phyloP scores from a whole-genome alignment of 1,140 invertebrate species.

The Medauroidea extradentata region DNA sequence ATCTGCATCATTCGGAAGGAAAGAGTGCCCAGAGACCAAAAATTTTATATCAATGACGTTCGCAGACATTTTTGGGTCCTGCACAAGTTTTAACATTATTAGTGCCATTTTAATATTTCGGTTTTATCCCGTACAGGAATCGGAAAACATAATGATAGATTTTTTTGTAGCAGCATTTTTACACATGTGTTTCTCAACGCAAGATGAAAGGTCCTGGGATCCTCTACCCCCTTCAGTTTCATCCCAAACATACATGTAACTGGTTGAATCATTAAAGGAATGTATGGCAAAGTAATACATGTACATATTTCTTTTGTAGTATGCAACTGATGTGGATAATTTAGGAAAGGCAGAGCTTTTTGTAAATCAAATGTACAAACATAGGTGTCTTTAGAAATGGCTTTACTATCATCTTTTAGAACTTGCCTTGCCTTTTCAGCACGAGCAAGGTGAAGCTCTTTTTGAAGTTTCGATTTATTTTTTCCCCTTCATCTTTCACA shows the following conservation, averaged over 20 bases:
- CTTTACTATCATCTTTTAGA: slow-evolving; percentile 23
- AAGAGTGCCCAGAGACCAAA: slow-evolving; percentile 29
- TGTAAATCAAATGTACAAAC: slow-evolving; percentile 25
- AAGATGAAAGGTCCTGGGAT: slow-evolving; percentile 28
- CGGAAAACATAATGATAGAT: slow-evolving; percentile 28
- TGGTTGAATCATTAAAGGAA: slow-evolving; percentile 19
- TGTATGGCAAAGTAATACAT: slow-evolving; percentile 17
- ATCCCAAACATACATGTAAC: slow-evolving; percentile 28
- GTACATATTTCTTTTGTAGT: slow-evolving; percentile 28
- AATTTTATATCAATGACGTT: slow-evolving; percentile 31
- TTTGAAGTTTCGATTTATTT: slow-evolving; percentile 15
- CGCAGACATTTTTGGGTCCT: slow-evolving; percentile 18
- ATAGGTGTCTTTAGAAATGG: slow-evolving; percentile 23
- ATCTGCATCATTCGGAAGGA: slow-evolving; percentile 26
- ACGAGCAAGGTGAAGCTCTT: no score
- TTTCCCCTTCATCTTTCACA: not conserved
- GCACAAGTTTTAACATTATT: slow-evolving; percentile 30
- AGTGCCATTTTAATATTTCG: slow-evolving; percentile 28
- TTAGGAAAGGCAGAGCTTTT: slow-evolving; percentile 26
- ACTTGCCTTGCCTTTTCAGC: slow-evolving; percentile 25
- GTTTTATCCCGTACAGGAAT: slow-evolving; percentile 32
- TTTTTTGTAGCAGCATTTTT: slow-evolving; percentile 26
- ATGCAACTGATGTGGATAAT: slow-evolving; percentile 24
- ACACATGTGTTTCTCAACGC: slow-evolving; percentile 24
- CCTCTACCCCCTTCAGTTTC: slow-evolving; percentile 28